Base-by-base conservation (phyloP, 1,140 invertebrate species). In the Epicauta chinensis region DNA sequence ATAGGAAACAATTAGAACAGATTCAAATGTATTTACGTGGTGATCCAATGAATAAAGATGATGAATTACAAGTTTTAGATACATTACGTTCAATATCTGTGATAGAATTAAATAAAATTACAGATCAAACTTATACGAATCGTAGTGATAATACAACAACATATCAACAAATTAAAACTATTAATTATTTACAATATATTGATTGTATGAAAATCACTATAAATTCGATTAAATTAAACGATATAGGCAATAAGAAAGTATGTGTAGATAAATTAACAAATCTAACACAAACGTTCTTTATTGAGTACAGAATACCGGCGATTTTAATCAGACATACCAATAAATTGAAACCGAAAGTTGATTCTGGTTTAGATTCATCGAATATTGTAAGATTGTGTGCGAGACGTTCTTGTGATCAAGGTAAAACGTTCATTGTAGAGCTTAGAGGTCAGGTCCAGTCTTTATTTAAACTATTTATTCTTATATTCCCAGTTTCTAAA, bases 21-120 rank as follows among this genome's bases (percentile, higher is more conserved):
- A 23, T 65, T 29, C 36, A 58, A 40, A 56, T 60, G 0, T 67
- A 59, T 51, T 53, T 67, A 32, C 53, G 53, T 40, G 68, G 61
- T 2, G 65, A 69, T 41, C 58, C 67, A 49, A 62, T 70, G 58
- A 60, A 53, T 7, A 50, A 40, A 40, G 51, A 51, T 10, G 63
- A 69, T 16, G 66, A 73, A 46, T 54, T 57, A 10, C 55, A 64
- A 56, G 65, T 62, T 13, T 57, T 74, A 15, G 58, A 70, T 42
- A 67, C 62, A 2, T 53, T 71, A 12, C 60, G 64, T 44, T 61
- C 63, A 17, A 65, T 61, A 37, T 66, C 68, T 17, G 61, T 65
- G 14, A 59, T 59, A 16, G 64, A 66, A 59, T 40, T 64, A 7
- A 61, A 51, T 40, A 48, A 57, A 45, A 55, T 51, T 34, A 63